Percentiles rank a stretch among this genome's conserved stretches.
Evolutionary conservation across 2,113 vertebrate species (phyloP).

Genomic region (Petroica traversi): DNA sequence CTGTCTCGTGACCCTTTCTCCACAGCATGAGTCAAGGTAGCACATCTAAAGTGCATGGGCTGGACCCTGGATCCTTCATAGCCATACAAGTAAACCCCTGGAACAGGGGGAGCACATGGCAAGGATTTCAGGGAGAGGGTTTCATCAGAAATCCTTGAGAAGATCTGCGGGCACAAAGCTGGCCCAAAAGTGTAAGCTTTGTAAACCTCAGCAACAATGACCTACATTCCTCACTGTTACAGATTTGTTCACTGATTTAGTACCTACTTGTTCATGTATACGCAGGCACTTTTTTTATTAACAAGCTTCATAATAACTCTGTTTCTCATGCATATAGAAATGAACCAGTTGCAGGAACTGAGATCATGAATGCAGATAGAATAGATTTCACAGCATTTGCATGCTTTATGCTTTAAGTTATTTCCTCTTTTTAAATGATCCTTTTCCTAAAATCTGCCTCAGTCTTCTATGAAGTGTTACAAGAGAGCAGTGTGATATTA

Average conservation of each 20-base stretch:
- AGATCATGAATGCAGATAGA: not conserved
- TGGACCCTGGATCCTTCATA: not conserved
- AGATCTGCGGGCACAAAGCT: not conserved
- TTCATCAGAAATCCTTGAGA: not conserved
- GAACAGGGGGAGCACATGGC: not conserved
- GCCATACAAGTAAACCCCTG: not conserved
- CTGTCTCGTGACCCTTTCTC: not conserved
- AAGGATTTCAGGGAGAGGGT: not conserved
- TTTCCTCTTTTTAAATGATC: not conserved
- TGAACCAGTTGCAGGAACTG: not conserved
- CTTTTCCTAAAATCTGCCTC: not conserved
- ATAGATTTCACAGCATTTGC: not conserved
- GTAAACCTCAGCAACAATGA: not conserved
- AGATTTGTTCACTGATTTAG: not conserved
- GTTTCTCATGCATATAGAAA: not conserved
- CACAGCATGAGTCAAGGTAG: not conserved
- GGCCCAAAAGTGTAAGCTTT: not conserved
- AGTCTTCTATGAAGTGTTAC: not conserved
- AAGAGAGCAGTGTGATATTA: not conserved
- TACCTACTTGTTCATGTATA: not conserved
- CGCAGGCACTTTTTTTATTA: not conserved
- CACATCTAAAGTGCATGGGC: fast-evolving
- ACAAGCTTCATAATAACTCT: not conserved
- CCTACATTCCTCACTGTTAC: not conserved
- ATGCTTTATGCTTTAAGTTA: not conserved